These are phyloP conservation scores for Aproaerema taeniolella DNA, from an alignment of 2,888 invertebrate genomes.

Conservation along the genomic window DNA sequence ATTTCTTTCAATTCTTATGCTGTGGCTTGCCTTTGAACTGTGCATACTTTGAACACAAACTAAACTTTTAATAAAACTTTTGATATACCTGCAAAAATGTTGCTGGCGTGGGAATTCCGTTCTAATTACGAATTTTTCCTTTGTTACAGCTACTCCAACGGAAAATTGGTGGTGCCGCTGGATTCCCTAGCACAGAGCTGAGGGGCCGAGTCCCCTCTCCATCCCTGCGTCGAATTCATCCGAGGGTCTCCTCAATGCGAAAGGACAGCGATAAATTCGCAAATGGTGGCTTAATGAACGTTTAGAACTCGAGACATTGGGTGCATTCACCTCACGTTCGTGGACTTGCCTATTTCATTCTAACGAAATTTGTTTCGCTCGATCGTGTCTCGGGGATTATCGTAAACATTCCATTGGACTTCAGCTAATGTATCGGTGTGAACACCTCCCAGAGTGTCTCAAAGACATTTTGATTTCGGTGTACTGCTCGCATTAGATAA, in stretches of 20 bases:
- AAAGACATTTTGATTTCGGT: conserved; percentile 54
- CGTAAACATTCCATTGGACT: conserved; percentile 34
- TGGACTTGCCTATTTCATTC: conserved; percentile 3
- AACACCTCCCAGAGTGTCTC: conserved; percentile 45
- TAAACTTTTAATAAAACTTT: conserved; percentile 10
- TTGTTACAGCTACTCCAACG: conserved; percentile 76
- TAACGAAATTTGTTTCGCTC: conserved; percentile 10
- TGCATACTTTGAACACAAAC: conserved; percentile 1
- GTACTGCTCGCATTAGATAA: conserved; percentile 26
- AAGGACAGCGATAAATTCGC: conserved; percentile 36
- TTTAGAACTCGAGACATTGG: not conserved
- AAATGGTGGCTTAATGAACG: conserved; percentile 24
- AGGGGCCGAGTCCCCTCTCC: conserved; percentile 56
- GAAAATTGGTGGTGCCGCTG: conserved; percentile 78
- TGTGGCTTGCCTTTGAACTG: conserved; percentile 1
- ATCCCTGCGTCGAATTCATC: conserved; percentile 62
- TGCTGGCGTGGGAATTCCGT: conserved; percentile 15
- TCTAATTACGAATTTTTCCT: conserved; percentile 30
- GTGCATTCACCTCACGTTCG: conserved; percentile 10
- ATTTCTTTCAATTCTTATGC: not conserved
- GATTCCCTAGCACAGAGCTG: conserved; percentile 76
- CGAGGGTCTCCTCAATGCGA: conserved; percentile 53
- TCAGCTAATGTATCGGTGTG: conserved; percentile 18
- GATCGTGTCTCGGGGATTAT: conserved; percentile 7
- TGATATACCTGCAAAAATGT: conserved; percentile 8